Percentiles rank a stretch among this genome's conserved stretches.
These are phyloP conservation scores for Cebus imitator DNA, from an alignment of 2,113 vertebrate genomes.

Conservation along the genomic window DNA sequence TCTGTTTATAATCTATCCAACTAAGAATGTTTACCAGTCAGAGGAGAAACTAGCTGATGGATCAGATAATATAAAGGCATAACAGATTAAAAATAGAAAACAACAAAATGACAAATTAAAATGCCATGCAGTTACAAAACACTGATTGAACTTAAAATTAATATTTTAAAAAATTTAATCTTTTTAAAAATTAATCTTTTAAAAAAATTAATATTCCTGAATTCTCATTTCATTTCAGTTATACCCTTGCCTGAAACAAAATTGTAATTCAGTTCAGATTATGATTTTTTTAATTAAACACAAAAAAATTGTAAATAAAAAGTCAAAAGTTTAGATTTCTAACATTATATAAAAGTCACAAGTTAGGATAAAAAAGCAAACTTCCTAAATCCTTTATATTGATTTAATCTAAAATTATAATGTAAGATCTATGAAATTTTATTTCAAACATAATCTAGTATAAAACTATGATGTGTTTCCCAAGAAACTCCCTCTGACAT, in stretches of 20 bases:
- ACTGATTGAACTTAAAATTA: slow-evolving; percentile 41
- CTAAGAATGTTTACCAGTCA: slow-evolving; percentile 83
- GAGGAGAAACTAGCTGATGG: slow-evolving; percentile 80
- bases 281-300: slow-evolving; percentile 41
- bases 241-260: slow-evolving; percentile 35
- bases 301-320: slow-evolving; percentile 13
- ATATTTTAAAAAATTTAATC: slow-evolving; percentile 41
- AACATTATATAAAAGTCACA: slow-evolving; percentile 18
- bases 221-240: slow-evolving; percentile 34
- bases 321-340: background rate
- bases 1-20: slow-evolving; percentile 87
- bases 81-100: slow-evolving; percentile 78
- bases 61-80: slow-evolving; percentile 75
- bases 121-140: slow-evolving; percentile 28
- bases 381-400: slow-evolving; percentile 14
- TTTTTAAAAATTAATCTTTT: background rate
- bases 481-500: background rate
- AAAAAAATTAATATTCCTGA: slow-evolving; percentile 30
- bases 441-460: slow-evolving; percentile 30
- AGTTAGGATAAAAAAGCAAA: background rate
- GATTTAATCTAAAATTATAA: background rate
- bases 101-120: slow-evolving; percentile 70
- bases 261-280: background rate
- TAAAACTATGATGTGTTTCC: background rate
- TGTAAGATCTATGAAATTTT: slow-evolving; percentile 8